These are phyloP conservation scores for Cylas formicarius DNA, from an alignment of 1,140 invertebrate species.

Conservation along the genomic window DNA sequence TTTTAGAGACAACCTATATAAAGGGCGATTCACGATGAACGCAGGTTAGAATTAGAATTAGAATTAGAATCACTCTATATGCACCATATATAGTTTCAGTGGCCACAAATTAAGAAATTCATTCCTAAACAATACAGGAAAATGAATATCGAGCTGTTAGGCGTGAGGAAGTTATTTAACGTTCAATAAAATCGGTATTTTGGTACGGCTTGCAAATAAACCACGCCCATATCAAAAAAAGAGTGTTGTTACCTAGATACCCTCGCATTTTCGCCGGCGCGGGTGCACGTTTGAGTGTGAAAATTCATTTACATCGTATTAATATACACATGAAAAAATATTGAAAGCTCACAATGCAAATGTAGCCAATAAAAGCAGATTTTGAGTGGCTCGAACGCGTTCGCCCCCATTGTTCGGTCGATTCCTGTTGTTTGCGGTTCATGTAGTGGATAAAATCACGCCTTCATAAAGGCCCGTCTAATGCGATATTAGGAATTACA, in stretches of 20 bases:
- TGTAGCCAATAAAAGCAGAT: slow-evolving; percentile 5
- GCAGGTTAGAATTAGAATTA: too few species aligned
- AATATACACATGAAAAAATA: background rate
- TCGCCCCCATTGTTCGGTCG: slow-evolving; percentile 2
- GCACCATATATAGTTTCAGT: too few species aligned
- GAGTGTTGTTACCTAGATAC: background rate
- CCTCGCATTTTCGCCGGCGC: background rate
- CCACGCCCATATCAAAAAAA: background rate
- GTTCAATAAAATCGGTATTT: too few species aligned
- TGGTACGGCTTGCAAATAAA: too few species aligned
- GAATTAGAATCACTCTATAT: too few species aligned
- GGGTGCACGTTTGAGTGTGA: background rate
- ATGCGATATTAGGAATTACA: slow-evolving; percentile 12
- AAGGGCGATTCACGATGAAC: too few species aligned
- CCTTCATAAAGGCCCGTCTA: slow-evolving; percentile 7
- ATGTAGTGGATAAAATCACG: slow-evolving; percentile 13
- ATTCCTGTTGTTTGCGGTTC: slow-evolving; percentile 5
- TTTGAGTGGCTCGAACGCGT: too few species aligned
- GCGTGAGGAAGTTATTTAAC: too few species aligned
- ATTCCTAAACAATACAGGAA: too few species aligned
- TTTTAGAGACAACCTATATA: too few species aligned
- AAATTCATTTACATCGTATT: background rate
- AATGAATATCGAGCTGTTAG: too few species aligned
- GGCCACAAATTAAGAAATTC: too few species aligned
- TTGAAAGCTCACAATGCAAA: background rate